Evolutionary conservation across 2,113 vertebrate species (phyloP).

Genomic region (Grallaria varia): DNA sequence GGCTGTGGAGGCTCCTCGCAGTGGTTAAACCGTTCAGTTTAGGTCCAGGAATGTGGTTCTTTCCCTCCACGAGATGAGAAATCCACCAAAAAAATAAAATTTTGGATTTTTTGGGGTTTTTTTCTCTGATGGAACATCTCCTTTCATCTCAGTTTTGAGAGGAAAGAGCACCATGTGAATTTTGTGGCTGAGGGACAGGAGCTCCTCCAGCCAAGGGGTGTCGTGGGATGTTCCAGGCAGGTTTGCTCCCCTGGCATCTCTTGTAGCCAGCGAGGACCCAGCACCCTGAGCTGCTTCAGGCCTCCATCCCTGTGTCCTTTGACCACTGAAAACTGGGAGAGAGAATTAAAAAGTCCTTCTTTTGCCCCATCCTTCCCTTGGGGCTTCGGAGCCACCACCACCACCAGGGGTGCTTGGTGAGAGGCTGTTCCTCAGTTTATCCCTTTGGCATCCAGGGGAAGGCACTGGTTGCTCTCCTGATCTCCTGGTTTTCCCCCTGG

Average conservation of each 20-base stretch:
- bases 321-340: neutral
- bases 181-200: neutral
- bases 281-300: neutral
- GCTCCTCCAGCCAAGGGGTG: neutral
- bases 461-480: neutral
- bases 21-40: neutral
- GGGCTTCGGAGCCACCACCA: neutral
- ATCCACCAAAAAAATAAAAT: neutral
- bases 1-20: neutral
- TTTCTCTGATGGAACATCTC: neutral
- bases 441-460: neutral
- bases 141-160: neutral
- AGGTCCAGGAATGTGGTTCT: neutral
- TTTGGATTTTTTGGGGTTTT: neutral
- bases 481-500: neutral
- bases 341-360: neutral
- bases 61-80: neutral
- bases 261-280: neutral
- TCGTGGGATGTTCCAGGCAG: neutral
- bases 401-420: neutral
- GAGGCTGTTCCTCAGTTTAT: constrained; percentile 3
- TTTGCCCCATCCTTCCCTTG: neutral
- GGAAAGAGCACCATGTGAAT: neutral
- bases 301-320: neutral
- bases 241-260: neutral